Percentiles rank a stretch among this genome's conserved stretches.
These are phyloP conservation scores for Cynocephalus volans DNA, from an alignment of 2,113 vertebrate species.

Conservation along the genomic window DNA sequence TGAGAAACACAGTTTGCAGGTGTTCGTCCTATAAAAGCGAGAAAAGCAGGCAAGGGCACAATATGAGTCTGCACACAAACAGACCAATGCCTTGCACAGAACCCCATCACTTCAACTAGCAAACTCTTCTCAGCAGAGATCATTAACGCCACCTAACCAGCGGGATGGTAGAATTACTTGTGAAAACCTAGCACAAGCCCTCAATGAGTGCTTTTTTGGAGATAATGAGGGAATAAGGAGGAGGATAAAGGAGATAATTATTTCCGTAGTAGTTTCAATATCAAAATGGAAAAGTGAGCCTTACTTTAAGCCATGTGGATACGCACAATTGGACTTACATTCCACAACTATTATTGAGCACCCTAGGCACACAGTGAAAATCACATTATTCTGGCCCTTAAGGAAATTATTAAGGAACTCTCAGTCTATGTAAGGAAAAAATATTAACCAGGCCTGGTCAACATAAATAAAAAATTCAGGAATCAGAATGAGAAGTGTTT, in stretches of 20 bases:
- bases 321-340: background rate
- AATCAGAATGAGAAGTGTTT: conserved; percentile 24
- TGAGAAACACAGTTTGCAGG: background rate
- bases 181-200: conserved; percentile 10
- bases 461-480: conserved; percentile 19
- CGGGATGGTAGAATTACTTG: background rate
- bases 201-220: background rate
- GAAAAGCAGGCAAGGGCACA: background rate
- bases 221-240: background rate
- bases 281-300: conserved; percentile 5
- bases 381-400: background rate
- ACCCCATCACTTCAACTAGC: background rate
- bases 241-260: background rate
- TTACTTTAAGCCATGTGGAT: background rate
- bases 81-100: background rate
- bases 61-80: background rate
- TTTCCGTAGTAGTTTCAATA: conserved; percentile 6
- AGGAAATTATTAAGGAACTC: background rate
- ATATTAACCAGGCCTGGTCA: background rate
- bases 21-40: background rate
- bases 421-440: conserved; percentile 1
- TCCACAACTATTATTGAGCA: background rate
- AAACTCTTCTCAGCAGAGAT: background rate
- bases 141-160: conserved; percentile 11
- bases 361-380: background rate